Percentiles rank a stretch among this genome's conserved stretches.
phyloP scores from a whole-genome alignment of 1,140 invertebrate genomes.

The Aphaenogaster rudis region DNA sequence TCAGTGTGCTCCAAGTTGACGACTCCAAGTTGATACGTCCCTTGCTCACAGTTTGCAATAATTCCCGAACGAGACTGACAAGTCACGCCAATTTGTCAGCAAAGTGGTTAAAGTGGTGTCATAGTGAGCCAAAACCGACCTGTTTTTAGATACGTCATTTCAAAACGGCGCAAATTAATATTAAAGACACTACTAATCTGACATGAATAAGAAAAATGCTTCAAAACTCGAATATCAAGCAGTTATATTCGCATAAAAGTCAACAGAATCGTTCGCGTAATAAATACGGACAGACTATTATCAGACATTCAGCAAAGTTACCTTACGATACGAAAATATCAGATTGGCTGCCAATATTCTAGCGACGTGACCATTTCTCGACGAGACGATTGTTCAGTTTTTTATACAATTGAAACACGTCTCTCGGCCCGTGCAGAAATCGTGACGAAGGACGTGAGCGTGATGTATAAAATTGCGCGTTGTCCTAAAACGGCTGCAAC shows the following conservation, averaged over 20 bases:
- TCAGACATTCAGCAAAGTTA: background rate
- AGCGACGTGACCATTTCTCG: slow-evolving; percentile 15
- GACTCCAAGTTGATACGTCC: background rate
- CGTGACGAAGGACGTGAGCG: background rate
- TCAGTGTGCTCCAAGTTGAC: background rate
- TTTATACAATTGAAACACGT: slow-evolving; percentile 22
- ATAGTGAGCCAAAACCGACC: background rate
- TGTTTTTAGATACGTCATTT: background rate
- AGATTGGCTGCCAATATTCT: slow-evolving; percentile 27
- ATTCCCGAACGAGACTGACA: background rate
- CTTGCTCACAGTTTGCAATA: background rate
- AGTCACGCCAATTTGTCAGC: slow-evolving; percentile 29
- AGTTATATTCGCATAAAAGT: slow-evolving; percentile 5
- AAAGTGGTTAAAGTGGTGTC: background rate
- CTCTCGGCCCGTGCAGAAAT: background rate
- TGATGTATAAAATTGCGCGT: slow-evolving; percentile 15
- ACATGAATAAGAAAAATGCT: background rate
- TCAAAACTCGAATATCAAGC: background rate
- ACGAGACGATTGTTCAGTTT: background rate
- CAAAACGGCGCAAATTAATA: background rate
- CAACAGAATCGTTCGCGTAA: background rate
- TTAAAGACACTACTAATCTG: background rate
- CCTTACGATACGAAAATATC: slow-evolving; percentile 13
- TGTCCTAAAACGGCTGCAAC: slow-evolving; percentile 38
- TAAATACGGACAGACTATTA: slow-evolving; percentile 24